Conservation (phyloP, 2,797 vertebrate genomes). For the Spheniscus humboldti region DNA sequence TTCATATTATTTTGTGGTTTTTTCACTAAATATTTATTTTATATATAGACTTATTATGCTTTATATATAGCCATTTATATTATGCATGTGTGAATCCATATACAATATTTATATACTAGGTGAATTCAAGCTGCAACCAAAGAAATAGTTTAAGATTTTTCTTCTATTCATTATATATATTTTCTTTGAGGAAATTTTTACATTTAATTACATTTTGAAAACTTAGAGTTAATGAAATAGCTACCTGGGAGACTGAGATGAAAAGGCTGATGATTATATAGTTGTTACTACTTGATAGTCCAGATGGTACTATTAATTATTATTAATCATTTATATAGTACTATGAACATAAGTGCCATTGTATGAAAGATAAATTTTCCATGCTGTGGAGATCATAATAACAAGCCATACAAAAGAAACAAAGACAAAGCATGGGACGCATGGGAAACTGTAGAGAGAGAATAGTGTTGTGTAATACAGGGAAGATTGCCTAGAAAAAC, state of each 20-base stretch:
- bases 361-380: neutral
- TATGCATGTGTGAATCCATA: neutral
- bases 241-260: neutral
- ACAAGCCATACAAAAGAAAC: neutral
- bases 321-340: neutral
- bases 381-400: neutral
- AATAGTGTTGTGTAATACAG: neutral
- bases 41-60: neutral
- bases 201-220: neutral
- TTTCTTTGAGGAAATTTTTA: neutral
- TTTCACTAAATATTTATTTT: neutral
- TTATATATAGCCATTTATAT: neutral
- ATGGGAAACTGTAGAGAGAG: neutral
- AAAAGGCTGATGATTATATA: neutral
- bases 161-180: neutral
- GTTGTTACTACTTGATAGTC: neutral
- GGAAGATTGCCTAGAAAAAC: neutral
- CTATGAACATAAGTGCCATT: neutral
- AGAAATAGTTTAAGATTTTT: neutral
- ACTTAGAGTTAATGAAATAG: neutral
- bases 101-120: neutral
- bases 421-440: neutral
- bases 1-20: neutral
- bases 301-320: constrained; percentile 31
- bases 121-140: neutral